phyloP scores from a whole-genome alignment of 2,113 vertebrate species.

The Rhineura floridana region DNA sequence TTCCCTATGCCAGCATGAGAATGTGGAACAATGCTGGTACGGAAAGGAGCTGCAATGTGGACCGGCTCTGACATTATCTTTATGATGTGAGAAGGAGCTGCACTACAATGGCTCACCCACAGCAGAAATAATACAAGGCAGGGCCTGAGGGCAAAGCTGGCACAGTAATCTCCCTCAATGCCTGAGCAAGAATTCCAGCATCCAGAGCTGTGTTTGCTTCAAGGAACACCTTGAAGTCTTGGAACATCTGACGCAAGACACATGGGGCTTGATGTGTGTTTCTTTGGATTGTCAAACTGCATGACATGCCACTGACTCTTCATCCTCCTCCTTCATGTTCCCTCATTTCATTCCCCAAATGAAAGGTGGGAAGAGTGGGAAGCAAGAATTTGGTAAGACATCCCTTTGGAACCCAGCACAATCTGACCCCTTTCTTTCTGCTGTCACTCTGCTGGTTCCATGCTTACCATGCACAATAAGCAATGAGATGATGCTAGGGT shows the following conservation, averaged over 20 bases:
- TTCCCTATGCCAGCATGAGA: no score
- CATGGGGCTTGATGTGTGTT: background rate
- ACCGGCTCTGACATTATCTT: no score
- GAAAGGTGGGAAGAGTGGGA: background rate
- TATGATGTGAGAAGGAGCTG: background rate
- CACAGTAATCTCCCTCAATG: background rate
- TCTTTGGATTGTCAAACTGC: background rate
- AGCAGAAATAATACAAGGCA: no score
- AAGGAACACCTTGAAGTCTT: background rate
- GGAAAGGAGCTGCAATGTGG: background rate
- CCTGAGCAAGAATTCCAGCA: background rate
- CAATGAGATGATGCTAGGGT: slow-evolving; percentile 25
- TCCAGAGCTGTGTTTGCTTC: background rate
- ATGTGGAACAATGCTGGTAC: background rate
- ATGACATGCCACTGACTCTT: slow-evolving; percentile 11
- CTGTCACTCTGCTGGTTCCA: slow-evolving; percentile 21
- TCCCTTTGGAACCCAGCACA: slow-evolving; percentile 37
- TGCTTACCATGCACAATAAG: slow-evolving; percentile 37
- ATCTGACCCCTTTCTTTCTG: slow-evolving; percentile 18
- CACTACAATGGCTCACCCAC: no score
- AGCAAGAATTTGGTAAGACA: background rate
- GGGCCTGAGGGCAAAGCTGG: background rate
- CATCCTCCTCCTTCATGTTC: slow-evolving; percentile 42
- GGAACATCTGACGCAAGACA: background rate
- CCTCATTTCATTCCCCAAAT: slow-evolving; percentile 47